These are phyloP conservation scores for Agrypnus murinus DNA, from an alignment of 2,888 invertebrate species.

Conservation along the genomic window DNA sequence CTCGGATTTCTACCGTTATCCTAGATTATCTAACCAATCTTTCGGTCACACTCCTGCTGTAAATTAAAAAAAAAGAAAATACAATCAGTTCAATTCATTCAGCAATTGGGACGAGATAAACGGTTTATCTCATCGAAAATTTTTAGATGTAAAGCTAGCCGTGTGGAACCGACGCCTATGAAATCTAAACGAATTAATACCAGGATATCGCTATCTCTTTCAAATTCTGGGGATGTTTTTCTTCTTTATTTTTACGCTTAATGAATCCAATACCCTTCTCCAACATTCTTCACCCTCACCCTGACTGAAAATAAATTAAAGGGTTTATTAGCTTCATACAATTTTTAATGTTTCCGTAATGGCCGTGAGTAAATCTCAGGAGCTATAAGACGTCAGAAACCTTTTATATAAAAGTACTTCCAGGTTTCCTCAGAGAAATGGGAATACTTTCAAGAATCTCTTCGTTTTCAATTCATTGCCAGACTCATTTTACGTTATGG, in stretches of 20 bases:
- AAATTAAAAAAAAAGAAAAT: slow-evolving; percentile 25
- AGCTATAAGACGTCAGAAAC: slow-evolving; percentile 25
- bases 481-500: not conserved
- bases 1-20: not conserved
- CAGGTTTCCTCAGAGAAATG: slow-evolving; percentile 10
- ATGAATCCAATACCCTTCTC: slow-evolving; percentile 31
- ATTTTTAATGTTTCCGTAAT: slow-evolving; percentile 39
- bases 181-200: slow-evolving; percentile 14
- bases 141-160: slow-evolving; percentile 17
- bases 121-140: slow-evolving; percentile 18
- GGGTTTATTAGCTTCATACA: slow-evolving; percentile 43
- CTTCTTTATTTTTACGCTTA: slow-evolving; percentile 39
- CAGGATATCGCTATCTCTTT: slow-evolving; percentile 2
- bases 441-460: slow-evolving; percentile 15
- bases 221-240: slow-evolving; percentile 2
- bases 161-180: slow-evolving; percentile 10
- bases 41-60: slow-evolving; percentile 20
- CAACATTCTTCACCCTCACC: slow-evolving; percentile 27
- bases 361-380: slow-evolving; percentile 29
- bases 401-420: slow-evolving; percentile 24
- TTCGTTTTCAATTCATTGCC: slow-evolving; percentile 23
- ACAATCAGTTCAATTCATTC: slow-evolving; percentile 1
- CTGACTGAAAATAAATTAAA: slow-evolving; percentile 42
- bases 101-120: slow-evolving; percentile 12
- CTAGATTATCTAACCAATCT: slow-evolving; percentile 17